Evolutionary conservation across 2,113 vertebrate species (phyloP).

Genomic region (Fukomys damarensis): DNA sequence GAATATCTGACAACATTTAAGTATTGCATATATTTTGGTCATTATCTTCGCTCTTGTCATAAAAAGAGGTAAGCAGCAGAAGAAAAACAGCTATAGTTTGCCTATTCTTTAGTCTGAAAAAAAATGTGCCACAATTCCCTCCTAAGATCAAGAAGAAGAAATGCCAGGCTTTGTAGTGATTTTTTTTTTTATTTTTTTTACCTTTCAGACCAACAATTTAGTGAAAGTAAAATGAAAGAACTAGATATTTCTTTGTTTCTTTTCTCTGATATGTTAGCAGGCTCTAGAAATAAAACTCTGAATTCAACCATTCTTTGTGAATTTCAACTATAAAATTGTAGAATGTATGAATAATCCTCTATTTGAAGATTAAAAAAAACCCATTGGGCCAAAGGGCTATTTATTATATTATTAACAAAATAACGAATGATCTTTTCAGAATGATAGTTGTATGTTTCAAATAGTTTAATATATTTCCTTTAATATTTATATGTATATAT

Average conservation of each 20-base stretch:
- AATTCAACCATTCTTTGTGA: conserved; percentile 29
- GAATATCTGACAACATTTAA: conserved; percentile 86
- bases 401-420: conserved; percentile 63
- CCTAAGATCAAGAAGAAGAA: conserved; percentile 72
- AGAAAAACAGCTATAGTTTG: conserved; percentile 38
- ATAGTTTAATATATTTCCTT: conserved; percentile 60
- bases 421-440: conserved; percentile 58
- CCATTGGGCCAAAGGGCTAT: background rate
- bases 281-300: conserved; percentile 34
- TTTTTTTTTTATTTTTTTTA: background rate
- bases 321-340: conserved; percentile 69
- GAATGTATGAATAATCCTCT: conserved; percentile 42
- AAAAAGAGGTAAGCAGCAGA: conserved; percentile 72
- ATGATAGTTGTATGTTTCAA: conserved; percentile 47
- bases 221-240: background rate
- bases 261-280: background rate
- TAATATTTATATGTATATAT: background rate
- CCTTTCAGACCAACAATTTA: background rate
- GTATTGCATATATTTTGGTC: conserved; percentile 82
- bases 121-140: conserved; percentile 22
- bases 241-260: conserved; percentile 3
- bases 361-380: conserved; percentile 69
- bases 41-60: conserved; percentile 84
- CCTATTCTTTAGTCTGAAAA: conserved; percentile 8
- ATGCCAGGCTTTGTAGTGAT: conserved; percentile 44